A percentile compares a stretch with the other conserved stretches of the same genome.
phyloP scores from a whole-genome alignment of 2,888 invertebrate species.

The Lithophane semibrunnea region DNA sequence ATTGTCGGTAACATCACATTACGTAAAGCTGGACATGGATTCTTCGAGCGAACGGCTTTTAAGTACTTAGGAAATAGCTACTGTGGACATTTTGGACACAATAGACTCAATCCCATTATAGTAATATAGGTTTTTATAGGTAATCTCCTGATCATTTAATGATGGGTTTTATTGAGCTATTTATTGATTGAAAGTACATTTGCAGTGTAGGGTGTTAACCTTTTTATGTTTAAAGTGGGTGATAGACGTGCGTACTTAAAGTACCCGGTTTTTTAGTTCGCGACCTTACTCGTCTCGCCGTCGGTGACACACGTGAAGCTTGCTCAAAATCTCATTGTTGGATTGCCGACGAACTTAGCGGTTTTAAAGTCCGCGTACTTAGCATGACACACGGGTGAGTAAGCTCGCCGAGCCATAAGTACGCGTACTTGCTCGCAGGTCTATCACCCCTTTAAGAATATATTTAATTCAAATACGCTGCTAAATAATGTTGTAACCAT shows the following conservation, averaged over 20 bases:
- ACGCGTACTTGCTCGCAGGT: too few species aligned
- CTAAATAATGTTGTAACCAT: not conserved
- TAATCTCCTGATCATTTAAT: not conserved
- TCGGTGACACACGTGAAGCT: too few species aligned
- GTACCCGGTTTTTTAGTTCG: too few species aligned
- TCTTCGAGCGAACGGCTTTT: slow-evolving; percentile 48
- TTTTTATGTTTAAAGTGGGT: not conserved
- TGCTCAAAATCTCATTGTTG: too few species aligned
- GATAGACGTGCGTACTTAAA: too few species aligned
- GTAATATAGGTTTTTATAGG: not conserved
- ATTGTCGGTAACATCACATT: slow-evolving; percentile 64
- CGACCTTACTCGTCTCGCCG: too few species aligned
- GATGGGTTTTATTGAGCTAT: not conserved
- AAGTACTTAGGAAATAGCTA: slow-evolving; percentile 32
- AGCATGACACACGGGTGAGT: too few species aligned
- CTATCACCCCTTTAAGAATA: too few species aligned
- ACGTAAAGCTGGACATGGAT: slow-evolving; percentile 66
- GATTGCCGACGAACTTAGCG: too few species aligned
- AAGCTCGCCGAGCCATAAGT: too few species aligned
- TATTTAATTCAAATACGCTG: not conserved
- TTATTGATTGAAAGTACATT: not conserved
- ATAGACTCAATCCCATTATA: slow-evolving; percentile 6
- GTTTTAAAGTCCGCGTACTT: too few species aligned
- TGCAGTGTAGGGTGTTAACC: not conserved
- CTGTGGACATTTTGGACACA: slow-evolving; percentile 42